Evolutionary conservation across 2,113 vertebrate species (phyloP), one percentile per base, ranked within the genome.

Genomic region (Perca fluviatilis): DNA sequence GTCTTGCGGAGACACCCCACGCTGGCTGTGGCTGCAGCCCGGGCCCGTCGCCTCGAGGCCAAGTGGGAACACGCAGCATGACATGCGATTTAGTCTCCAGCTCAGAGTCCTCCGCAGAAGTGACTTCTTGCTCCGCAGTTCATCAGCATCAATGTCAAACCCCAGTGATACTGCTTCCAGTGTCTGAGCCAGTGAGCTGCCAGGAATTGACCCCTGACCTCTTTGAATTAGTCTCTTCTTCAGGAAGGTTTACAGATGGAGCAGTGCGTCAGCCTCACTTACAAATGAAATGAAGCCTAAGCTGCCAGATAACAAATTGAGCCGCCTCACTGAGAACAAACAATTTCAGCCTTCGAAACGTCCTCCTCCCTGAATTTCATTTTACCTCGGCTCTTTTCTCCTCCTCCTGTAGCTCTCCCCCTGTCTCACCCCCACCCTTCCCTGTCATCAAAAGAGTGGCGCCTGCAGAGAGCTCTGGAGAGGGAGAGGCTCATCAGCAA

Each of bases 401-500:
- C 27, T 53, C 40, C 60, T 67, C 77, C 67, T 65, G 25, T 43
- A 60, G 27, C 43, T 10, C 58, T 5, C 36, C 2, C 54, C 18
- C 30, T 18, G 4, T 46, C 60, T 78, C 12, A 10, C 23, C 15
- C 47, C 36, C 18, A 18, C 61, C 69, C 77, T 79, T 57, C 51
- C 73, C 58, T 74, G 63, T 85, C 87, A 79, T 86, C 83, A 85
- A 83, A 54, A 47, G 67, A 83, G 83, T 15, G 60, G 85, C 58
- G 76, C 74, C 66, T 53, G 50, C 74, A 70, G 67, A 60, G 54
- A 82, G 71, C 70, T 86, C 80, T 65, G 70, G 69, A 74, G 74
- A 74, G 67, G 66, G 77, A 84, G 83, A 85, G 65, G 89, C 69
- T 94, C 90, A 94, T 93, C 90, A 90, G 90, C 83, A 92, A 93